A percentile compares a stretch with the other conserved stretches of the same genome.
Conservation (phyloP, 2,113 vertebrate genomes). For the Odontophorus gujanensis region DNA sequence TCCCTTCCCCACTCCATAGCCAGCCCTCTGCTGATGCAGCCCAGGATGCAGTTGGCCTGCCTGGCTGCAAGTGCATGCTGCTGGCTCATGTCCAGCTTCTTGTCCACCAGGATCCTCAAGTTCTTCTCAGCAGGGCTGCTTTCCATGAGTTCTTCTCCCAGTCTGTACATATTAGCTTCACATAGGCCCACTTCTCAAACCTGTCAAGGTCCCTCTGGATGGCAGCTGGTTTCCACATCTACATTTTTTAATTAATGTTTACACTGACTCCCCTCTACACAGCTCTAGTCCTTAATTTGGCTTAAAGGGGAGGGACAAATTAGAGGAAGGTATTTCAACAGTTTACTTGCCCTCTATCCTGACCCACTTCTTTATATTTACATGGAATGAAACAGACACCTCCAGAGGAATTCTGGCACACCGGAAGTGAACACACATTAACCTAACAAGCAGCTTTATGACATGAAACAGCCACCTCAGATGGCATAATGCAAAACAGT, state of each 20-base stretch:
- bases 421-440: background rate
- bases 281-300: background rate
- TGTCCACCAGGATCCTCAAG: too few relatives aligned
- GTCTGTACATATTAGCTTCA: too few relatives aligned
- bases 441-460: background rate
- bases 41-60: too few relatives aligned
- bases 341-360: background rate
- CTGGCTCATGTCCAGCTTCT: too few relatives aligned
- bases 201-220: too few relatives aligned
- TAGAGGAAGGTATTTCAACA: background rate
- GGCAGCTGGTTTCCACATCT: background rate
- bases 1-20: too few relatives aligned
- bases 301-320: background rate
- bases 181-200: too few relatives aligned
- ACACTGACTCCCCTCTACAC: background rate
- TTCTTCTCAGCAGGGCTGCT: too few relatives aligned
- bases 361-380: background rate
- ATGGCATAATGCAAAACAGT: background rate
- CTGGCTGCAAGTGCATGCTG: too few relatives aligned
- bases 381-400: background rate
- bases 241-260: background rate
- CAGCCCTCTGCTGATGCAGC: too few relatives aligned
- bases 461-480: background rate
- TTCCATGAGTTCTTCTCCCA: too few relatives aligned
- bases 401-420: rapidly evolving